Conservation (phyloP, 2,113 vertebrate genomes). For the Elephas maximus region DNA sequence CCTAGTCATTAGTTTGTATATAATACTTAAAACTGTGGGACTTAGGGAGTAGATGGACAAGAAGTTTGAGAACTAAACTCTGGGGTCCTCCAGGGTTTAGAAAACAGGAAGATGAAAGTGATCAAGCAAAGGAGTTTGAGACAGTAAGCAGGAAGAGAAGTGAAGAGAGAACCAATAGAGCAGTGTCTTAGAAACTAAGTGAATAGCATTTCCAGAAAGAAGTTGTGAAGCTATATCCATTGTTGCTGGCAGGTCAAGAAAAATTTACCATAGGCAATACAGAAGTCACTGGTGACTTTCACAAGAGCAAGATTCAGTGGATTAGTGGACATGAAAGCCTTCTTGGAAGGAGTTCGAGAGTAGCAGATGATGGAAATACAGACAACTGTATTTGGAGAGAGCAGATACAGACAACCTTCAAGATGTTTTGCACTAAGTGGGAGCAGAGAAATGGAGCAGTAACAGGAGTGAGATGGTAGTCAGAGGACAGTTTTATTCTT, state of each 20-base stretch:
- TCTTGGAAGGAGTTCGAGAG: background rate
- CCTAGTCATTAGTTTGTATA: conserved; percentile 39
- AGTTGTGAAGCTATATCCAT: background rate
- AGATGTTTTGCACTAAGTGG: conserved; percentile 24
- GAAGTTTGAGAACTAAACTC: conserved; percentile 16
- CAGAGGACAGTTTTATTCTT: background rate
- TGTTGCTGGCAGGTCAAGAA: background rate
- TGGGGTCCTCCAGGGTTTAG: background rate
- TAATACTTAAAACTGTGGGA: background rate
- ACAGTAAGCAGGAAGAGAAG: background rate
- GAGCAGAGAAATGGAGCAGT: background rate
- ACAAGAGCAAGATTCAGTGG: background rate
- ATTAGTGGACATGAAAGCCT: background rate
- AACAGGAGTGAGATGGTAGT: background rate
- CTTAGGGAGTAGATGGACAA: conserved; percentile 10
- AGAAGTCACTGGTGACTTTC: background rate
- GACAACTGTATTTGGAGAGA: background rate
- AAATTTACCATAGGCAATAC: background rate
- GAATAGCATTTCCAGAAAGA: conserved; percentile 23
- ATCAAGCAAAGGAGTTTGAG: background rate
- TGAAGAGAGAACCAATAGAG: background rate
- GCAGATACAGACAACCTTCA: background rate
- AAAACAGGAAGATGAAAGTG: conserved; percentile 9
- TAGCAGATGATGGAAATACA: background rate
- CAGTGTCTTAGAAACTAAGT: conserved; percentile 29